Base-by-base conservation (phyloP, 2,888 invertebrate genomes). In the Platycheirus albimanus region DNA sequence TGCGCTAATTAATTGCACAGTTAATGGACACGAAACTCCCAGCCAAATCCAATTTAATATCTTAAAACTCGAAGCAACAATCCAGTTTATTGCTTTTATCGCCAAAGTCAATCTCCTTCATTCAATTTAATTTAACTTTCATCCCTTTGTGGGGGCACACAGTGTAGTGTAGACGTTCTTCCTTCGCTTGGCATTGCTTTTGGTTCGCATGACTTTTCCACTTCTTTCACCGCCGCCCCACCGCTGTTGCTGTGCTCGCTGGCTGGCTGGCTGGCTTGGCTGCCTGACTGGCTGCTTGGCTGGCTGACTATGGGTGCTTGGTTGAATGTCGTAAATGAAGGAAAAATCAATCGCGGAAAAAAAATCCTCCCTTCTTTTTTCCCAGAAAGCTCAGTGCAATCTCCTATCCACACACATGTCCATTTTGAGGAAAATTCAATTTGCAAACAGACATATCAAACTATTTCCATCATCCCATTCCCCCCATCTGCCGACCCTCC, bases 361-460 rank as follows among this genome's bases (percentile, higher is more conserved):
- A 83, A 77, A 72, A 54, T 33, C 61, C 41, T 19, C 77, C 56
- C 54, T 17, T 41, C 38, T 20, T 58, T 38, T 8, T 17, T 20
- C 11, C 19, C 20, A 64, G 58, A 43, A 52, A 76, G 43, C 52
- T 77, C 77, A 67, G 30, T 71, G 63, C 66, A 71, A 19, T 47
- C 64, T 54, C 51, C 19, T 41, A 66, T 52, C 71, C 83, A 49
- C 71, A 83, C 78, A 83, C 78, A 78, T 83, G 83, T 83, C 83
- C 83, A 69, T 83, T 78, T 64, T 51, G 83, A 78, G 77, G 83
- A 78, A 83, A 83, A 83, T 83, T 83, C 83, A 83, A 83, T 83
- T 83, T 83, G 83, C 83, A 83, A 83, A 83, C 83, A 78, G 83
- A 83, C 83, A 83, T 83, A 83, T 83, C 77, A 83, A 83, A 83